A percentile compares a stretch with the other conserved stretches of the same genome.
Conservation (phyloP, 2,113 vertebrate species). For the Ondatra zibethicus region DNA sequence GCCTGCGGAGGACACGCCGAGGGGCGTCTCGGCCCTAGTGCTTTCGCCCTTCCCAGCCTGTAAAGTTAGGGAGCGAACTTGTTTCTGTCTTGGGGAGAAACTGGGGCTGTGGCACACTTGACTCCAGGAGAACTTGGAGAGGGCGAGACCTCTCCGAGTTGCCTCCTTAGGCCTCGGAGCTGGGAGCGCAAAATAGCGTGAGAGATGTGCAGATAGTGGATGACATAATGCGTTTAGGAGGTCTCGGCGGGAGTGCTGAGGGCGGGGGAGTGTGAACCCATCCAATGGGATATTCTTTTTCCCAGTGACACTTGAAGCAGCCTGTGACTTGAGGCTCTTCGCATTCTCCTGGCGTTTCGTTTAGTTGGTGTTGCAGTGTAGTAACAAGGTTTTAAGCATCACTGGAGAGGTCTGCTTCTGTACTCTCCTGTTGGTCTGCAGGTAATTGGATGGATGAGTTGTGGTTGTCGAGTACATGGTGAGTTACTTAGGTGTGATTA, state of each 20-base stretch:
- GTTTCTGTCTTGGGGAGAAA: neutral
- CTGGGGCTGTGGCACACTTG: neutral
- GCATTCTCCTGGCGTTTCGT: fast-evolving
- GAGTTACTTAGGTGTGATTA: neutral
- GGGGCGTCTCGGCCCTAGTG: neutral
- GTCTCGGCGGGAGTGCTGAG: neutral
- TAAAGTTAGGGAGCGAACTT: slow-evolving; percentile 14
- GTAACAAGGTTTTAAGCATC: neutral
- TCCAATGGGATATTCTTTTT: neutral
- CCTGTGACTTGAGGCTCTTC: neutral
- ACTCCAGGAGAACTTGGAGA: neutral
- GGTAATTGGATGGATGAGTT: neutral
- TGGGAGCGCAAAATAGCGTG: neutral
- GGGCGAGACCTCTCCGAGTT: neutral
- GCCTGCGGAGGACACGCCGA: neutral
- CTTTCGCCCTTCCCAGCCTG: neutral
- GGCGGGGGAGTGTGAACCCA: neutral
- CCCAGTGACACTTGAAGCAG: neutral
- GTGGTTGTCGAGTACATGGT: neutral
- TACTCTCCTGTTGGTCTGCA: neutral
- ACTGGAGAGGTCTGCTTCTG: neutral
- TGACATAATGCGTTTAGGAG: slow-evolving; percentile 46
- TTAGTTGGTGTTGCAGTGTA: neutral
- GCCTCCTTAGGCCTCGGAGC: neutral
- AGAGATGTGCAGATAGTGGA: neutral